phyloP scores from a whole-genome alignment of 2,888 invertebrate species.

The Sturmia bella region DNA sequence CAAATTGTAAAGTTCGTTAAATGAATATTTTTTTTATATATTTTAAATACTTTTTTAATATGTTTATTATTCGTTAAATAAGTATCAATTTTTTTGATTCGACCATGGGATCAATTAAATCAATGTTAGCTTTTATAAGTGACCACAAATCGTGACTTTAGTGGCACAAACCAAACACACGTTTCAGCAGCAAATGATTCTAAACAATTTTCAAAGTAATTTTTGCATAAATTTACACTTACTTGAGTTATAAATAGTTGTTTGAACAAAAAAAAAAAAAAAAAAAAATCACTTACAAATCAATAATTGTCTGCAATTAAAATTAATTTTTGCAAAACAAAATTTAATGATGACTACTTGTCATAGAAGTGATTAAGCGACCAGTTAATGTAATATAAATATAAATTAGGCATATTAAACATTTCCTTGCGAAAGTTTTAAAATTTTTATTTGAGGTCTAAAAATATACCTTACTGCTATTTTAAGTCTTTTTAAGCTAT shows the following conservation, averaged over 20 bases:
- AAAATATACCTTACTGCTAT: no score
- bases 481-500: no score
- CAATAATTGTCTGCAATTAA: constrained; percentile 5
- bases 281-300: background rate
- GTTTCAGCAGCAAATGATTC: background rate
- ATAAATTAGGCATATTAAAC: no score
- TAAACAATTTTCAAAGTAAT: constrained; percentile 11
- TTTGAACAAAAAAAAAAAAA: background rate
- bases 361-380: background rate
- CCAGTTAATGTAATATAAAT: no score
- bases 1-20: no score
- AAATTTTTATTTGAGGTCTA: no score
- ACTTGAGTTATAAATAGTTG: constrained; percentile 6
- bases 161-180: constrained; percentile 46
- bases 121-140: background rate
- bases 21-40: no score
- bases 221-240: constrained; percentile 37
- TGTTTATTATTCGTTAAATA: no score
- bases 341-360: constrained; percentile 12
- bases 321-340: background rate
- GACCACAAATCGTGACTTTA: constrained; percentile 37
- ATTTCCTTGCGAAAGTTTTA: no score
- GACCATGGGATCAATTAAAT: constrained; percentile 1
- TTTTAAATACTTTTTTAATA: no score
- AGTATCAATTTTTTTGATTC: no score